Evolutionary conservation across 1,140 invertebrate genomes (phyloP).

Genomic region (Papilio dardanus): DNA sequence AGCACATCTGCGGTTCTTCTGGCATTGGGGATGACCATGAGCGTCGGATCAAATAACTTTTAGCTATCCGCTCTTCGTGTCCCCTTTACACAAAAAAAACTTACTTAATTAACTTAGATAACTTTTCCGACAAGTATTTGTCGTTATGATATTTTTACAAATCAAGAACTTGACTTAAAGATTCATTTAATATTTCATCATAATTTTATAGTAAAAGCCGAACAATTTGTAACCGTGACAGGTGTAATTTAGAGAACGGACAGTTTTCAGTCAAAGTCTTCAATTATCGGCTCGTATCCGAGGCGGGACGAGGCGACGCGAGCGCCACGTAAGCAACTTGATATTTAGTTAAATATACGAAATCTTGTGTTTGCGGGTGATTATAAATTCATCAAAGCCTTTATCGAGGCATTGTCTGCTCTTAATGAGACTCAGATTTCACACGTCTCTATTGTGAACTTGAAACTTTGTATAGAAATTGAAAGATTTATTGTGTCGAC

Average conservation of each 20-base stretch:
- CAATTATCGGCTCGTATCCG: not conserved
- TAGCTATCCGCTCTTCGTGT: too few species aligned
- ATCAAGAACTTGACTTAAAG: too few species aligned
- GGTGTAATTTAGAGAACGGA: not conserved
- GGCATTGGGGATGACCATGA: too few species aligned
- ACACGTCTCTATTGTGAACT: not conserved
- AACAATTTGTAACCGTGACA: too few species aligned
- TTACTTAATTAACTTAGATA: too few species aligned
- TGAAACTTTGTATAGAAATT: constrained; percentile 18
- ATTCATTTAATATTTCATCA: too few species aligned
- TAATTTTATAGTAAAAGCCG: too few species aligned
- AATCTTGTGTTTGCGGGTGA: not conserved
- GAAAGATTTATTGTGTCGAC: constrained; percentile 1
- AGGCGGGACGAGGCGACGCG: not conserved
- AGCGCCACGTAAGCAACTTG: not conserved
- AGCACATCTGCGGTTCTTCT: too few species aligned
- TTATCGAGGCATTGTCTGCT: not conserved
- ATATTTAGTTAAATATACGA: constrained; percentile 13
- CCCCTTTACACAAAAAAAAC: too few species aligned
- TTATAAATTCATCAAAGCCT: not conserved
- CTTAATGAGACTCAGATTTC: constrained; percentile 3
- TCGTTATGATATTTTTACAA: too few species aligned
- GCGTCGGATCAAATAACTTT: too few species aligned
- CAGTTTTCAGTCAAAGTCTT: not conserved
- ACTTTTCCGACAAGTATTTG: too few species aligned